Evolutionary conservation across 2,888 invertebrate species (phyloP).

Genomic region (Julus scandinavius): DNA sequence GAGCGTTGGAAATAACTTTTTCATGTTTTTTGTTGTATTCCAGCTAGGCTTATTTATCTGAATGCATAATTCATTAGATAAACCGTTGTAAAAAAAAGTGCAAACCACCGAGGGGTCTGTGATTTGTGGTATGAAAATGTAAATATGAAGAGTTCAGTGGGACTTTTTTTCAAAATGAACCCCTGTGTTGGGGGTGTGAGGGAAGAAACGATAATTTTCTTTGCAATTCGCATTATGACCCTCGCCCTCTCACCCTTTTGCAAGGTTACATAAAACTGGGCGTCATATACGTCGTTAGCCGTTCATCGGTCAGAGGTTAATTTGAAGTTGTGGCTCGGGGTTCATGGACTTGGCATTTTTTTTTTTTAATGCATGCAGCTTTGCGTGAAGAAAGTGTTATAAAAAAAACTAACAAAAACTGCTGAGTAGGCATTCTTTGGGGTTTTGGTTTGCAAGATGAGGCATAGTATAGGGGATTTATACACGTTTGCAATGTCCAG

Average conservation of each 20-base stretch:
- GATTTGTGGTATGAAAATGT: slow-evolving; percentile 1
- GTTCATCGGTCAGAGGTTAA: slow-evolving; percentile 35
- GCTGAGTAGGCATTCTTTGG: background rate
- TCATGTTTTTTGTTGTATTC: background rate
- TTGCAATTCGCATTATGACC: background rate
- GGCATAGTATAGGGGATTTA: background rate
- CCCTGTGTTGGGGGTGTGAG: background rate
- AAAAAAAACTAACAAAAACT: background rate
- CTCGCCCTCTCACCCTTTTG: background rate
- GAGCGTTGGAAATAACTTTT: background rate
- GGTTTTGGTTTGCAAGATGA: background rate
- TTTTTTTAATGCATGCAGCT: background rate
- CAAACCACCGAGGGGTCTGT: background rate
- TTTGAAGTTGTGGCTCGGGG: slow-evolving; percentile 12
- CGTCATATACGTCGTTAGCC: background rate
- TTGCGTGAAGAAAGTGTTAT: background rate
- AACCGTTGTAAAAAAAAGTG: background rate
- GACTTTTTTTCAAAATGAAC: background rate
- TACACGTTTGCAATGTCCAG: background rate
- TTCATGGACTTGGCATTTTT: background rate
- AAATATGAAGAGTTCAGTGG: background rate
- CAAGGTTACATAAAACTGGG: background rate
- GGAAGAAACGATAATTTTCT: background rate
- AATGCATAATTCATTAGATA: background rate
- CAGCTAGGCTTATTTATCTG: background rate